phyloP scores from a whole-genome alignment of 1,140 invertebrate species.

The Agrypnia vestita region DNA sequence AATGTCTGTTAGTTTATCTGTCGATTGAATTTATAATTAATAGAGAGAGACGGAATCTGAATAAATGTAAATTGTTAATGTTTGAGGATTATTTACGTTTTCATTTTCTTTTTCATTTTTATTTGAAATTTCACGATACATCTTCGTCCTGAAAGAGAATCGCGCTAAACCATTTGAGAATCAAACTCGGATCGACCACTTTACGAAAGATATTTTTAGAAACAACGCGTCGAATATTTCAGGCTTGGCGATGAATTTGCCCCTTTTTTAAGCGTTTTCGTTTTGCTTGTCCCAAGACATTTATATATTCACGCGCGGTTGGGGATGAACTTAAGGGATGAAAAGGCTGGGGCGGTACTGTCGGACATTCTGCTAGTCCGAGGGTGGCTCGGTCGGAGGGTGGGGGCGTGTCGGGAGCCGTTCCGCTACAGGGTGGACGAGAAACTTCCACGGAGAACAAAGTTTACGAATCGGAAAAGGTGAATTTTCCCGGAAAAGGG shows the following conservation, averaged over 20 bases:
- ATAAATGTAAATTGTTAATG: no score
- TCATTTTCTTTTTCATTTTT: no score
- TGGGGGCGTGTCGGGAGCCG: slow-evolving; percentile 5
- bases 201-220: no score
- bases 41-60: no score
- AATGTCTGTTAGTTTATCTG: no score
- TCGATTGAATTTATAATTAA: no score
- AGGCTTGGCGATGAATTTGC: background rate
- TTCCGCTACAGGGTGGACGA: slow-evolving; percentile 41
- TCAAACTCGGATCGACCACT: no score
- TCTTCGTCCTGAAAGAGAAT: no score
- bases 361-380: slow-evolving; percentile 16
- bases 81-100: no score
- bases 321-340: slow-evolving; percentile 21
- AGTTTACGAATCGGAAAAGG: slow-evolving; percentile 20
- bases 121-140: no score
- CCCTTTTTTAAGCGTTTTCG: background rate
- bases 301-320: background rate
- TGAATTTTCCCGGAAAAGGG: slow-evolving; percentile 2
- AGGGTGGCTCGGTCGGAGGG: background rate
- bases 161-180: no score
- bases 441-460: slow-evolving; percentile 20
- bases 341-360: background rate
- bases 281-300: background rate
- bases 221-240: no score